phyloP scores from a whole-genome alignment of 1,140 invertebrate genomes.

The Drosophila ogumai region DNA sequence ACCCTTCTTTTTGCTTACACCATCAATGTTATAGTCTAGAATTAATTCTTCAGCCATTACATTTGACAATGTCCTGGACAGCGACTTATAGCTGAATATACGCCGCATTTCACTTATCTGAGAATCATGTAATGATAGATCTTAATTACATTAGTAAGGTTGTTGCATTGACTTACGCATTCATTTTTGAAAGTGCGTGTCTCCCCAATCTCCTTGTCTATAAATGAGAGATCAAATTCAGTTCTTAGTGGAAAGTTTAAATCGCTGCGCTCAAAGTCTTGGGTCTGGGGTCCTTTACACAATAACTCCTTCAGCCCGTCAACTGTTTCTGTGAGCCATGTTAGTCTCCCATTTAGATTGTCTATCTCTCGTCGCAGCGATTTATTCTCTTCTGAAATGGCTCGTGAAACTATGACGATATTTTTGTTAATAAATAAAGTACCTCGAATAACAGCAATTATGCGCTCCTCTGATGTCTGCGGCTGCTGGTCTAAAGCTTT shows the following conservation, averaged over 20 bases:
- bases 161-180: neutral
- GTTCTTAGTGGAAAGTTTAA: constrained; percentile 1
- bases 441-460: constrained; percentile 5
- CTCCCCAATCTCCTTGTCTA: constrained; percentile 5
- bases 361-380: neutral
- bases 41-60: constrained; percentile 11
- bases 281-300: neutral
- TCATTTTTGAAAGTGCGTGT: neutral
- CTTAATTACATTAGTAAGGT: neutral
- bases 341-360: neutral
- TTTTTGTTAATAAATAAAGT: neutral
- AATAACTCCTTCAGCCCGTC: neutral
- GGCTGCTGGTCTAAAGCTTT: neutral
- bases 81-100: neutral
- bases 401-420: too few species aligned
- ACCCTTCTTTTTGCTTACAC: neutral
- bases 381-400: constrained; percentile 1
- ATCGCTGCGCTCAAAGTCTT: neutral
- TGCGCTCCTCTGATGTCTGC: constrained; percentile 1
- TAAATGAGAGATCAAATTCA: constrained; percentile 4
- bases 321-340: constrained; percentile 3
- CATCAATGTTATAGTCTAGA: constrained; percentile 10
- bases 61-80: constrained; percentile 12
- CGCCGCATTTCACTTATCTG: constrained; percentile 7
- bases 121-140: neutral